Base-by-base conservation (phyloP, 2,888 invertebrate species). In the Agrochola litura region DNA sequence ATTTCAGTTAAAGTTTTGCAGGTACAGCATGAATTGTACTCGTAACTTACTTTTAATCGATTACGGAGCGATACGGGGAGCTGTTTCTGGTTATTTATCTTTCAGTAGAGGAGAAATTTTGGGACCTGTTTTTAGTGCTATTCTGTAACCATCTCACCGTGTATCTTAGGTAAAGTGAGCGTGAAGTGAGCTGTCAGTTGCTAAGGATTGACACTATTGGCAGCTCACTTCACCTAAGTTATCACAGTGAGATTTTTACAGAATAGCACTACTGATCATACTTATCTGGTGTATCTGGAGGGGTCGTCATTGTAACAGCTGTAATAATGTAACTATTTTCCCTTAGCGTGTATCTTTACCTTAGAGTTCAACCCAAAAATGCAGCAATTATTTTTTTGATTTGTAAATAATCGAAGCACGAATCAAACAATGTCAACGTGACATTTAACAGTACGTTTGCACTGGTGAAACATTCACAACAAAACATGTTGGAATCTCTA, bases 181-280 rank as follows among this genome's bases (percentile, higher is more conserved):
- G n/a, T n/a, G n/a, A n/a, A n/a, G n/a, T n/a, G n/a, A n/a, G n/a
- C n/a, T n/a, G n/a, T n/a, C n/a, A n/a, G n/a, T n/a, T n/a, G n/a
- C n/a, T n/a, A n/a, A n/a, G n/a, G n/a, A n/a, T n/a, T n/a, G n/a
- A n/a, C n/a, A n/a, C n/a, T n/a, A n/a, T n/a, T n/a, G n/a, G n/a
- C n/a, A n/a, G n/a, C n/a, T n/a, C n/a, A n/a, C n/a, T n/a, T n/a
- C n/a, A n/a, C n/a, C n/a, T n/a, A n/a, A n/a, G n/a, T n/a, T n/a
- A n/a, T n/a, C n/a, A n/a, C n/a, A n/a, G n/a, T n/a, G n/a, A n/a
- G n/a, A n/a, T n/a, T n/a, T n/a, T n/a, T n/a, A n/a, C n/a, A n/a
- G n/a, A n/a, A n/a, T n/a, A n/a, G 79, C 78, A 64, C 89, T 95
- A 96, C 91, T 96, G 96, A 69, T 96, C 96, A 89, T 91, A 96